Conservation (phyloP, 2,113 vertebrate species). For the Oncorhynchus clarkii region DNA sequence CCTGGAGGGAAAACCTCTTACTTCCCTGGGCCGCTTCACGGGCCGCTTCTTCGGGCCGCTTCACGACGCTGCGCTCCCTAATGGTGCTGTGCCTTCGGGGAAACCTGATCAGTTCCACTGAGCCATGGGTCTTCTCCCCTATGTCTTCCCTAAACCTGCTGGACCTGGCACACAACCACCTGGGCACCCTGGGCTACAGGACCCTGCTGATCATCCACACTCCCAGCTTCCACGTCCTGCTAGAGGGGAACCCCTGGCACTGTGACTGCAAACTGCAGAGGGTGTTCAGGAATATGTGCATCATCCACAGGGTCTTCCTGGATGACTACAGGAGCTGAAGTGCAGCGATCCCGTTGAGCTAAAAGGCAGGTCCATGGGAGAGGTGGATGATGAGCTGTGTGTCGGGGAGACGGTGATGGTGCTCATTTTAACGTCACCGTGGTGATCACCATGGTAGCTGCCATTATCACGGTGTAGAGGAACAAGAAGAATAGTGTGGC, state of each 20-base stretch:
- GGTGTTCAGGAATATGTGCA: slow-evolving; percentile 55
- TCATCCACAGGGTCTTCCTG: slow-evolving; percentile 48
- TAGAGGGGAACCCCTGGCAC: slow-evolving; percentile 54
- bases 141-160: slow-evolving; percentile 52
- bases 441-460: slow-evolving; percentile 57
- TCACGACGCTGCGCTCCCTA: slow-evolving; percentile 56
- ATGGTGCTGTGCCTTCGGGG: slow-evolving; percentile 58
- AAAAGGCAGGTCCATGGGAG: slow-evolving; percentile 29
- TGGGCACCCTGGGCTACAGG: slow-evolving; percentile 55
- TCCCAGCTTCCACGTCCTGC: slow-evolving; percentile 52
- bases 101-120: slow-evolving; percentile 51
- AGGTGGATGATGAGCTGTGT: slow-evolving; percentile 56
- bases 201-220: slow-evolving; percentile 56
- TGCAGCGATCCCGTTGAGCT: slow-evolving; percentile 47
- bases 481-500: slow-evolving; percentile 54
- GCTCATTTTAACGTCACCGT: slow-evolving; percentile 62
- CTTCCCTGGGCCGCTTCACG: slow-evolving; percentile 30
- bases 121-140: slow-evolving; percentile 41
- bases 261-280: slow-evolving; percentile 59
- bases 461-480: slow-evolving; percentile 60
- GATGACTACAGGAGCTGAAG: slow-evolving; percentile 51
- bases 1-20: slow-evolving; percentile 56
- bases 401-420: slow-evolving; percentile 61
- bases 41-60: slow-evolving; percentile 41
- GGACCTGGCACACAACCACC: slow-evolving; percentile 49